Base-by-base conservation (phyloP, 2,888 invertebrate genomes). In the Xanthia icteritia region DNA sequence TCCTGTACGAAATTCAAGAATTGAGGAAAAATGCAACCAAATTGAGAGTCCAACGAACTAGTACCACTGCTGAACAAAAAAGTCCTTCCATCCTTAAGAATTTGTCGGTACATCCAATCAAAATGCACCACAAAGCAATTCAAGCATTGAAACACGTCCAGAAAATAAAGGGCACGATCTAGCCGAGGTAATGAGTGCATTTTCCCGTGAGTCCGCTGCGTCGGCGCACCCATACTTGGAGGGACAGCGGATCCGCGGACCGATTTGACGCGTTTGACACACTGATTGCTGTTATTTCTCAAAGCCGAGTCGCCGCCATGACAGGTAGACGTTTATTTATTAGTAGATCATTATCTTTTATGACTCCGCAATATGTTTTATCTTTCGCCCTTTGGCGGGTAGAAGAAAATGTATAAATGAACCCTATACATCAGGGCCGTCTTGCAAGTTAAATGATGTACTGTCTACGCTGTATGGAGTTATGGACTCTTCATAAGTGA, bases 211-310 rank as follows among this genome's bases (percentile, higher is more conserved):
- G 81, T 75, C 74, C 76, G 69, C 60, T 74, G 76, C 77, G 84
- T 73, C 51, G 5, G 82, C 81, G 78, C 88, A 73, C 68, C 92
- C 92, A 88, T 91, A 90, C 87, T 89, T 81, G 90, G 90, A 85
- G 84, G 73, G 86, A 86, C 88, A 86, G 80, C 86, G 86, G 84
- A 86, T 87, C 84, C 76, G 83, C 81, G 84, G 86, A 88, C 85
- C 87, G 86, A 87, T 85, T 89, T 89, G 87, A 89, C 86, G 80
- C 76, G 80, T 86, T 86, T 89, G 91, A 90, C 92, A 88, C 80
- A 71, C 77, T 89, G 91, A 92, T 91, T 90, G 89, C 90, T 82
- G 87, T 84, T 87, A 89, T 89, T 83, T 81, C 87, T 88, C 90
- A 90, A 90, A 90, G 90, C 82, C 45, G 66, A 85, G 83, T 85